A percentile compares a stretch with the other conserved stretches of the same genome.
These are phyloP conservation scores for Agrilus mali DNA, from an alignment of 2,888 invertebrate species.

Conservation along the genomic window DNA sequence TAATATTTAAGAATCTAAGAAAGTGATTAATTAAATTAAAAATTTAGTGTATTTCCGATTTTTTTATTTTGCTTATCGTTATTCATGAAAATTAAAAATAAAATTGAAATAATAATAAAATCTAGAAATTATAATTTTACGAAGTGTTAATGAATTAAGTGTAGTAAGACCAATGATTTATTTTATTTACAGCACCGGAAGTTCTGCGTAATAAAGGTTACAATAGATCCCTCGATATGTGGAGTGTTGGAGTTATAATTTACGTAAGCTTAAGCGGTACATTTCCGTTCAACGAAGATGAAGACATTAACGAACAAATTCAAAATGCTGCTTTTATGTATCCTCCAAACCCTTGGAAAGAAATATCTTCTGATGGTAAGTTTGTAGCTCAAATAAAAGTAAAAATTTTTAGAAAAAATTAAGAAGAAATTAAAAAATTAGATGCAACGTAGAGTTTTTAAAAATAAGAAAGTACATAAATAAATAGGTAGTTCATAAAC, in stretches of 20 bases:
- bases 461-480: too few relatives aligned
- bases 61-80: too few relatives aligned
- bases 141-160: too few relatives aligned
- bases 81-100: too few relatives aligned
- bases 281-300: constrained; percentile 99
- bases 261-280: constrained; percentile 98
- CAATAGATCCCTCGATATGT: constrained; percentile 98
- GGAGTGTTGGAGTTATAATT: constrained; percentile 98
- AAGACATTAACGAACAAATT: constrained; percentile 98
- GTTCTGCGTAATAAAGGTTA: constrained; percentile 97
- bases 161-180: neutral
- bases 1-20: neutral
- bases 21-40: neutral
- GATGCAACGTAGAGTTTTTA: too few relatives aligned
- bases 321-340: constrained; percentile 99
- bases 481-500: too few relatives aligned
- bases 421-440: too few relatives aligned
- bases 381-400: too few relatives aligned
- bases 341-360: constrained; percentile 94
- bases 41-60: neutral
- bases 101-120: too few relatives aligned
- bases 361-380: constrained; percentile 81
- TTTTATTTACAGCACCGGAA: constrained; percentile 68
- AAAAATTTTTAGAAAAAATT: too few relatives aligned
- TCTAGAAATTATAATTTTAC: too few relatives aligned